These are phyloP conservation scores for Sandelia bainsii DNA, from an alignment of 2,797 vertebrate species.

Conservation along the genomic window DNA sequence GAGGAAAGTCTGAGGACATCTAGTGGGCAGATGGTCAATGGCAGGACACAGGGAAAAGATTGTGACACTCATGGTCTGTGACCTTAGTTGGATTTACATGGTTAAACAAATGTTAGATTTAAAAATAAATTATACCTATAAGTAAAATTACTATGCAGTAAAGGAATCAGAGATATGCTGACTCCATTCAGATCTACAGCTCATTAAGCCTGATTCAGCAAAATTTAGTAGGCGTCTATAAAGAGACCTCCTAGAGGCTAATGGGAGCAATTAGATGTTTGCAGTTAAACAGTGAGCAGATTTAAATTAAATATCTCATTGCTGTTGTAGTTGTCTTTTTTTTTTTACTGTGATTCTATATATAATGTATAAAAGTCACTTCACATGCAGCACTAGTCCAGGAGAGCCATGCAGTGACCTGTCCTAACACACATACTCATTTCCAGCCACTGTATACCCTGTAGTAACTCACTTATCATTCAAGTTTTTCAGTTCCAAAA, in stretches of 20 bases:
- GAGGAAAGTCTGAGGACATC: too few relatives aligned
- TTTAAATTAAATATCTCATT: neutral
- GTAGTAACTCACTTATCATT: slow-evolving; percentile 16
- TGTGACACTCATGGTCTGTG: neutral
- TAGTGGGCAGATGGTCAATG: neutral
- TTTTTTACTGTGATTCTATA: neutral
- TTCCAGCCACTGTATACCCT: neutral
- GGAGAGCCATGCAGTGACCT: neutral
- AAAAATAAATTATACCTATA: neutral
- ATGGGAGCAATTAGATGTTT: neutral
- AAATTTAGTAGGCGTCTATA: slow-evolving; percentile 2
- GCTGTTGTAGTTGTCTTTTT: neutral
- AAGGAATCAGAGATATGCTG: neutral
- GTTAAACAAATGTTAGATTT: neutral
- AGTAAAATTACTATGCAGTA: neutral
- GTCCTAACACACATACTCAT: slow-evolving; percentile 4
- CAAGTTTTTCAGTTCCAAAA: slow-evolving; percentile 27
- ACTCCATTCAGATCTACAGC: neutral
- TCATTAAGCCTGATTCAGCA: slow-evolving; percentile 8
- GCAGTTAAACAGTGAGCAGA: neutral
- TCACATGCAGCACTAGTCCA: slow-evolving; percentile 1
- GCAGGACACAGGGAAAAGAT: too few relatives aligned
- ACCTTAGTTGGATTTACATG: neutral
- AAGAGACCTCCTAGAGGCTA: neutral
- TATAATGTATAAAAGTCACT: neutral